Evolutionary conservation across 2,113 vertebrate genomes (phyloP).

Genomic region (Bagarius yarrelli): DNA sequence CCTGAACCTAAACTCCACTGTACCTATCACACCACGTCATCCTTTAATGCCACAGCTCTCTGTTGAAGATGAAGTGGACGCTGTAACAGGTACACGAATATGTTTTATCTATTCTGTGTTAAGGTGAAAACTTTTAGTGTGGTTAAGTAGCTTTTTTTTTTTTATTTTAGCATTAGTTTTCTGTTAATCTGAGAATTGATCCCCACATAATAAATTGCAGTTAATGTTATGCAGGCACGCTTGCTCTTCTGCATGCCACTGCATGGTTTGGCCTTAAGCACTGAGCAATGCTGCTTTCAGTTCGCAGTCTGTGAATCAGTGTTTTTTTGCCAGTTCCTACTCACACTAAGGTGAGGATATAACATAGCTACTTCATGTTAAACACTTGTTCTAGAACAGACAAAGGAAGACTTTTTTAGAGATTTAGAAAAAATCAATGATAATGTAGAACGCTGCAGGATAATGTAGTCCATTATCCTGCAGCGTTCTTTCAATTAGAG

Average conservation of each 20-base stretch:
- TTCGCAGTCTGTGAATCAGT: slow-evolving; percentile 4
- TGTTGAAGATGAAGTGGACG: slow-evolving; percentile 81
- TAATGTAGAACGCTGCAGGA: neutral
- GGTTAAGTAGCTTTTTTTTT: neutral
- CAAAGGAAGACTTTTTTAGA: neutral
- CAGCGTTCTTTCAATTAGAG: neutral
- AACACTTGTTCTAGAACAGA: neutral
- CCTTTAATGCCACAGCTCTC: slow-evolving; percentile 62
- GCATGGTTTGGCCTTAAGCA: slow-evolving; percentile 7
- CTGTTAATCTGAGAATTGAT: neutral
- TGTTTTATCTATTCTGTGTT: neutral
- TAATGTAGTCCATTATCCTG: neutral
- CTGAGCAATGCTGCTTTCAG: slow-evolving; percentile 1
- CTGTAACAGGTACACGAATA: slow-evolving; percentile 80
- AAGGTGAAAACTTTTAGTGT: neutral
- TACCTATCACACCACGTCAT: slow-evolving; percentile 75
- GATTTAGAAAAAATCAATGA: neutral
- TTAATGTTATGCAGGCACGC: neutral
- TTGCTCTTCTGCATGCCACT: slow-evolving; percentile 12
- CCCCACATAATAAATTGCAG: neutral
- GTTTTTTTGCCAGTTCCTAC: slow-evolving; percentile 2
- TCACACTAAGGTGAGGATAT: neutral
- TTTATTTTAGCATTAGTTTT: neutral
- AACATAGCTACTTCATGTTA: neutral
- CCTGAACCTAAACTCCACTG: slow-evolving; percentile 85